These are phyloP conservation scores for Novumbra hubbsi DNA, from an alignment of 2,797 vertebrate species.

Conservation along the genomic window DNA sequence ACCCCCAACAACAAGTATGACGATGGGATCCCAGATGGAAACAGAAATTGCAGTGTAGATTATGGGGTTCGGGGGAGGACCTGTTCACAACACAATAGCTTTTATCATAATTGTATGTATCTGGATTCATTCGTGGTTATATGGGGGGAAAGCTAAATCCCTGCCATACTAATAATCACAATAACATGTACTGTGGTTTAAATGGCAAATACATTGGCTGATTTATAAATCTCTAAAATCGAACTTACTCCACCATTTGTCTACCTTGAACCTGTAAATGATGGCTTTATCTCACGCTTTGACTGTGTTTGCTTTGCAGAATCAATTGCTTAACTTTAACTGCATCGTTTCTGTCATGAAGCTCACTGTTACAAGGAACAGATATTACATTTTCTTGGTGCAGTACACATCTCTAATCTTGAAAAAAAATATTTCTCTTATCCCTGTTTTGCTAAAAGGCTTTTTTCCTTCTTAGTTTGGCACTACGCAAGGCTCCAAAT, in stretches of 20 bases:
- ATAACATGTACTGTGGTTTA: neutral
- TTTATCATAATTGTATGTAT: neutral
- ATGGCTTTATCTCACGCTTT: slow-evolving; percentile 32
- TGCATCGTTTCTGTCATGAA: slow-evolving; percentile 21
- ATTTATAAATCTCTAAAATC: slow-evolving; percentile 3
- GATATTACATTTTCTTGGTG: slow-evolving; percentile 21
- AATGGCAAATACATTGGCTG: too few relatives aligned
- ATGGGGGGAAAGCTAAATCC: neutral
- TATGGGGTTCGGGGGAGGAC: too few relatives aligned
- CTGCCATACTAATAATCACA: neutral
- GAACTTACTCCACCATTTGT: slow-evolving; percentile 6
- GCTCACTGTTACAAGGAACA: slow-evolving; percentile 38
- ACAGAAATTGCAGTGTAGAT: too few relatives aligned
- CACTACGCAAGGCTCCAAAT: slow-evolving; percentile 2
- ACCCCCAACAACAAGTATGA: too few relatives aligned
- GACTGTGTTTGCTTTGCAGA: slow-evolving; percentile 28
- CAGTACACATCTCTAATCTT: slow-evolving; percentile 21
- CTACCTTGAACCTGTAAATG: slow-evolving; percentile 34
- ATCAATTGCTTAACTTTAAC: neutral
- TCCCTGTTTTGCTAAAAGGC: slow-evolving; percentile 17
- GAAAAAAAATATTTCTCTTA: slow-evolving; percentile 14
- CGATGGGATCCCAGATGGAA: too few relatives aligned
- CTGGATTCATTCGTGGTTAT: neutral
- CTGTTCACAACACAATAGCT: neutral
- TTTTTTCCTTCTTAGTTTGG: neutral